These are phyloP conservation scores for Podarcis lilfordi DNA, from an alignment of 2,797 vertebrate species.

Conservation along the genomic window DNA sequence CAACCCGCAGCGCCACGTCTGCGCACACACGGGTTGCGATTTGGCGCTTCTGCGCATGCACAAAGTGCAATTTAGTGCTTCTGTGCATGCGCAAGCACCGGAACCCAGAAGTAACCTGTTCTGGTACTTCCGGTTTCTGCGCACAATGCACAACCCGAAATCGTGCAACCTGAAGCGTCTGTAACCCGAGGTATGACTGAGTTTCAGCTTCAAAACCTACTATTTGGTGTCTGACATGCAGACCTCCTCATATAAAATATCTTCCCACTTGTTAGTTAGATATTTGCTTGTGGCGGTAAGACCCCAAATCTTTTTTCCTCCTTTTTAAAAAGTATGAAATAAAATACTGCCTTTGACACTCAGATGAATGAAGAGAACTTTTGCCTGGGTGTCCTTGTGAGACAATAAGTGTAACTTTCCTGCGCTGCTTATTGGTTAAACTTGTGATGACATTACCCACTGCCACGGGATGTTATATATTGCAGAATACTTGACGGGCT, in stretches of 20 bases:
- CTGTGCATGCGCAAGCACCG: no score
- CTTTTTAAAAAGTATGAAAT: neutral
- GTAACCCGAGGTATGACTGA: no score
- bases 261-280: no score
- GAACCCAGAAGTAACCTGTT: no score
- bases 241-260: neutral
- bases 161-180: no score
- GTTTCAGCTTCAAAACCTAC: neutral
- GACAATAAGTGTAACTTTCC: constrained; percentile 15
- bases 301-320: no score
- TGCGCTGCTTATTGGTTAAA: constrained; percentile 35
- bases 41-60: no score
- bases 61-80: no score
- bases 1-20: no score
- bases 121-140: no score
- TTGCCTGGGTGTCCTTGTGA: constrained; percentile 46
- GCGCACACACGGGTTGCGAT: no score
- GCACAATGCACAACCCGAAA: no score
- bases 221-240: neutral
- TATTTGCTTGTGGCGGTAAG: neutral
- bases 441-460: constrained; percentile 33
- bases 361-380: constrained; percentile 45
- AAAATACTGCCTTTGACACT: neutral
- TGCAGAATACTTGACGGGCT: constrained; percentile 49
- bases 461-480: constrained; percentile 17